Base-by-base conservation (phyloP, 2,888 invertebrate species). In the Tuta absoluta region DNA sequence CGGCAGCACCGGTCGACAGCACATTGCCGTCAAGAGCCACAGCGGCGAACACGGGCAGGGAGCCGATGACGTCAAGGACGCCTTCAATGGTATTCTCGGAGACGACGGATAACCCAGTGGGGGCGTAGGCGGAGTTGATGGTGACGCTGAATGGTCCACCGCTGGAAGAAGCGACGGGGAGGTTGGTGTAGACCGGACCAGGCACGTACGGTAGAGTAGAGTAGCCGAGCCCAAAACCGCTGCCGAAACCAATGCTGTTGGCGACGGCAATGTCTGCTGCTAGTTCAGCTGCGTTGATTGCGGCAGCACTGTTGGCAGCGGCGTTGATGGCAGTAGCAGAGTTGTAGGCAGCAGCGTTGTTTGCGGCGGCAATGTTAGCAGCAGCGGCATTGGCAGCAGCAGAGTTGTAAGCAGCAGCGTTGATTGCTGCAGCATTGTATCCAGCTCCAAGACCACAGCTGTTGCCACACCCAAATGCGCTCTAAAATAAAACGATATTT, bases 81-180 rank as follows among this genome's bases (percentile, higher is more conserved):
- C 82, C 82, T 65, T 78, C 80, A 51, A 78, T 75, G 0, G 70
- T 68, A 63, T 82, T 82, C 51, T 80, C 80, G 21, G 81, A 78
- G 12, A 74, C 57, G 33, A 81, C 69, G 12, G 74, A 33, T 71
- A 5, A 82, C 66, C 2, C 81, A 79, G 4, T 67, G 71, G 11
- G 78, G 77, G 73, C 61, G 45, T 72, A 66, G 71, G 72, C 33
- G 69, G 64, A 19, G 64, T 17, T n/a, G 62, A 74, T 72, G 51
- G 66, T 63, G 19, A 72, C 67, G 1, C 66, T 64, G 5, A 72
- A 57, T 66, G 64, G 24, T 66, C 68, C 53, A 69, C 73, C 28
- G 68, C 60, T 23, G 58, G 61, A 48, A 48, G 58, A 49, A n/a
- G 61, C 38, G 17, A 53, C 28, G 21, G 53, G 37, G 4, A 57